These are phyloP conservation scores for Meteorus sp. DNA, from an alignment of 1,140 invertebrate genomes.

Conservation along the genomic window DNA sequence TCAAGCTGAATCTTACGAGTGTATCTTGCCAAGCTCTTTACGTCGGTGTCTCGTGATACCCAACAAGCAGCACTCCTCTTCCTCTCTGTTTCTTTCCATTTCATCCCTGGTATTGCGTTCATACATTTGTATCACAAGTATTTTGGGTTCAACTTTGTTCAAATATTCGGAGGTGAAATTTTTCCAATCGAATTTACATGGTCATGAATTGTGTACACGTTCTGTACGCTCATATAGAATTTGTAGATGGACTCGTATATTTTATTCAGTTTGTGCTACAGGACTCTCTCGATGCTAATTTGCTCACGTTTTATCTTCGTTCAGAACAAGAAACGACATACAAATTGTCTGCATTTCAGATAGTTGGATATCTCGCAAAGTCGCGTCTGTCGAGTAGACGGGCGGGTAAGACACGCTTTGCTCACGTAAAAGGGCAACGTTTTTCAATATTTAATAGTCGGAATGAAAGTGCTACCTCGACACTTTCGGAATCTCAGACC, in stretches of 20 bases:
- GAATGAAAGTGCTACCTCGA: constrained; percentile 55
- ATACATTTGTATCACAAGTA: not conserved
- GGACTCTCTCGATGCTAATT: too few species aligned
- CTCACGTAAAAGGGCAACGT: constrained; percentile 39
- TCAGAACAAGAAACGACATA: too few species aligned
- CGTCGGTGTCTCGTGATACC: constrained; percentile 25
- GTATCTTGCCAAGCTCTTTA: constrained; percentile 39
- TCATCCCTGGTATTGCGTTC: constrained; percentile 21
- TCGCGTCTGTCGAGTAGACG: not conserved
- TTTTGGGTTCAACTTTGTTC: not conserved
- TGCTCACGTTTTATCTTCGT: too few species aligned
- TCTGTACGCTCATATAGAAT: too few species aligned
- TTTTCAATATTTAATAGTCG: constrained; percentile 59
- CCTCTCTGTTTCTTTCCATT: constrained; percentile 26
- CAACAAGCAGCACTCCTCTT: constrained; percentile 17
- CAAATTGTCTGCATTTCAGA: too few species aligned
- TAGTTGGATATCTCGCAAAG: too few species aligned
- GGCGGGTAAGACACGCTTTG: not conserved
- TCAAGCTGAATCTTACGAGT: constrained; percentile 56
- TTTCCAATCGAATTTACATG: too few species aligned
- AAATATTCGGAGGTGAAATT: too few species aligned
- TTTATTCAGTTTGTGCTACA: too few species aligned
- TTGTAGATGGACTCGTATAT: too few species aligned
- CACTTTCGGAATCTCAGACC: constrained; percentile 57
- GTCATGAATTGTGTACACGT: too few species aligned